These are phyloP conservation scores for Thalassophryne amazonica DNA, from an alignment of 2,797 vertebrate genomes.

Conservation along the genomic window DNA sequence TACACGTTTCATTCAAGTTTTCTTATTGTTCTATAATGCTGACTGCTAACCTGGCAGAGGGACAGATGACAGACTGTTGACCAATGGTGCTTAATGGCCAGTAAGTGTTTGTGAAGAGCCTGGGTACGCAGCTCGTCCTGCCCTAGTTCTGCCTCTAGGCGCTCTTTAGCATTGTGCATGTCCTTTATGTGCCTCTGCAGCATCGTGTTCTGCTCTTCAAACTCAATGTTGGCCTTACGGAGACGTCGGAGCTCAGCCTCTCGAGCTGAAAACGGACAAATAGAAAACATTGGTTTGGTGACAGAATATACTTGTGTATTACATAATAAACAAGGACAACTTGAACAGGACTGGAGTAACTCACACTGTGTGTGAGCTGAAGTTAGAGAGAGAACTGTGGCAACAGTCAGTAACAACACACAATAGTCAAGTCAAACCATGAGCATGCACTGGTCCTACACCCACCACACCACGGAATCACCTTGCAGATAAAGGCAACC, in stretches of 20 bases:
- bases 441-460: too few relatives aligned
- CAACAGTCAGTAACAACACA: too few relatives aligned
- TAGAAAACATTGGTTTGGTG: neutral
- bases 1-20: too few relatives aligned
- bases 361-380: too few relatives aligned
- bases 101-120: constrained; percentile 90
- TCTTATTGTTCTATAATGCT: too few relatives aligned
- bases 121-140: constrained; percentile 91
- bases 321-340: too few relatives aligned
- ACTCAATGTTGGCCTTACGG: constrained; percentile 94
- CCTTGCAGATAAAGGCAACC: too few relatives aligned
- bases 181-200: constrained; percentile 95
- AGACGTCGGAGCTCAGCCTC: constrained; percentile 93
- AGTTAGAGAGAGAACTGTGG: too few relatives aligned
- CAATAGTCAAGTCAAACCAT: too few relatives aligned
- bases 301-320: neutral
- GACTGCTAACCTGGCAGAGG: constrained; percentile 85
- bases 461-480: too few relatives aligned
- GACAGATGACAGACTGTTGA: constrained; percentile 88
- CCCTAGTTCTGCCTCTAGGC: constrained; percentile 92
- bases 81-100: constrained; percentile 89
- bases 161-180: constrained; percentile 95
- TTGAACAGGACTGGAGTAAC: too few relatives aligned
- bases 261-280: constrained; percentile 76
- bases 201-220: constrained; percentile 95